Percentiles rank a stretch among this genome's conserved stretches.
Evolutionary conservation across 1,140 invertebrate genomes (phyloP).

Genomic region (Temnothorax nylanderi): DNA sequence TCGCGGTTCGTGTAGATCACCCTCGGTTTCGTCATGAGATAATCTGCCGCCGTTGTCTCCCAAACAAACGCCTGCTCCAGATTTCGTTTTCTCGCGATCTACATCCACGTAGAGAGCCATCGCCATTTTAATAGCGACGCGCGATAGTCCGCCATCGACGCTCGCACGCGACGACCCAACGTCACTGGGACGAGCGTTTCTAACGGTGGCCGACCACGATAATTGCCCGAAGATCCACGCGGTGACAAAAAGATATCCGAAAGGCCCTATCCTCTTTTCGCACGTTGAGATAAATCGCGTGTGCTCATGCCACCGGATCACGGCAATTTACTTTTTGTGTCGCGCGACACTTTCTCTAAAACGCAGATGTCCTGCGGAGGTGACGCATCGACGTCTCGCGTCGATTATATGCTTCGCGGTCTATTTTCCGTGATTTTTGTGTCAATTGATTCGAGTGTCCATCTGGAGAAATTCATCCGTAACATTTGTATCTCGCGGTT

Average conservation of each 20-base stretch:
- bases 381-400: conserved; percentile 62
- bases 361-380: conserved; percentile 45
- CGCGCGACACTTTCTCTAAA: conserved; percentile 77
- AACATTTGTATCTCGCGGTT: background rate
- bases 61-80: conserved; percentile 42
- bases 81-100: conserved; percentile 60
- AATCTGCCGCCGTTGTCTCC: background rate
- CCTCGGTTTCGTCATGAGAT: conserved; percentile 36
- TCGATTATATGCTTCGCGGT: conserved; percentile 67
- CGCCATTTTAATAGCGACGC: conserved; percentile 32
- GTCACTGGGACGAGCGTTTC: conserved; percentile 27
- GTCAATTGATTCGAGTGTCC: background rate
- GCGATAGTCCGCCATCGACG: conserved; percentile 17
- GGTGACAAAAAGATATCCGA: conserved; percentile 11
- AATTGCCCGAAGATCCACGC: conserved; percentile 16
- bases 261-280: background rate
- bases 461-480: conserved; percentile 16
- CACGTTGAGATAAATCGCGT: conserved; percentile 42
- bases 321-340: conserved; percentile 76
- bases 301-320: conserved; percentile 45
- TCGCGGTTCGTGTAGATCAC: background rate
- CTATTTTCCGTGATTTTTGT: conserved; percentile 64
- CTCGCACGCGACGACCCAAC: conserved; percentile 19
- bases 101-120: conserved; percentile 19
- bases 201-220: conserved; percentile 1